Percentiles rank a stretch among this genome's conserved stretches.
phyloP scores from a whole-genome alignment of 2,888 invertebrate species.

The Octonoba sinensis region DNA sequence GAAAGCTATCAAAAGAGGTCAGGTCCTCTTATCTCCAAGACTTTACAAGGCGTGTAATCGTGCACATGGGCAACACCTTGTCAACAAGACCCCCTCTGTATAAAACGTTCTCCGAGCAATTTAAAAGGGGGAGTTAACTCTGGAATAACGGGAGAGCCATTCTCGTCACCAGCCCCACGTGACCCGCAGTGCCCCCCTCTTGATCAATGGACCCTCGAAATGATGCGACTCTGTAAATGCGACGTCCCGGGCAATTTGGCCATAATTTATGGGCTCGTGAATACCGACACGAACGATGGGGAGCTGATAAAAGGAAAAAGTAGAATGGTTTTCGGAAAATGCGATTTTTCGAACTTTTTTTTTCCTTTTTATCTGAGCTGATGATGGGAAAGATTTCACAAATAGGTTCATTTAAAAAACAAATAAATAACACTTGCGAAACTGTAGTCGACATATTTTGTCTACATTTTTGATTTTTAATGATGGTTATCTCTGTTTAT shows the following conservation, averaged over 20 bases:
- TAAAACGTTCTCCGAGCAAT: slow-evolving; percentile 27
- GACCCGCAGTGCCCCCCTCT: slow-evolving; percentile 12
- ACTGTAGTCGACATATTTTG: no score
- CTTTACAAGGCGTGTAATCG: slow-evolving; percentile 24
- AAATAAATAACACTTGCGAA: background rate
- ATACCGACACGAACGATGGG: slow-evolving; percentile 45
- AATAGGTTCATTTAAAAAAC: slow-evolving; percentile 12
- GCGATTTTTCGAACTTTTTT: background rate
- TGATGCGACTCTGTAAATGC: slow-evolving; percentile 28
- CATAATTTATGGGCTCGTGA: slow-evolving; percentile 40
- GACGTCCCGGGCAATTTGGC: slow-evolving; percentile 45
- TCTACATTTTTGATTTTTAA: no score
- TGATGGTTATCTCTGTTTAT: no score
- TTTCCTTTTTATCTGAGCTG: background rate
- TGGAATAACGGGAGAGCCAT: slow-evolving; percentile 26
- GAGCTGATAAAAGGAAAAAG: slow-evolving; percentile 28
- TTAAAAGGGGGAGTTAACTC: slow-evolving; percentile 7
- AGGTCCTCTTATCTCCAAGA: no score
- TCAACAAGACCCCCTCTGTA: slow-evolving; percentile 12
- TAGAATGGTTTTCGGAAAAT: no score
- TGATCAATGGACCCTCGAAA: slow-evolving; percentile 41
- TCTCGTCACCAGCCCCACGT: slow-evolving; percentile 18
- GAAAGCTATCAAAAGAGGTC: no score
- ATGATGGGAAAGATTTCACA: slow-evolving; percentile 12
- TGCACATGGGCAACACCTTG: slow-evolving; percentile 29